Evolutionary conservation across 1,140 invertebrate genomes (phyloP), one percentile per base, ranked within the genome.

Genomic region (Oncopodura yosiiana): DNA sequence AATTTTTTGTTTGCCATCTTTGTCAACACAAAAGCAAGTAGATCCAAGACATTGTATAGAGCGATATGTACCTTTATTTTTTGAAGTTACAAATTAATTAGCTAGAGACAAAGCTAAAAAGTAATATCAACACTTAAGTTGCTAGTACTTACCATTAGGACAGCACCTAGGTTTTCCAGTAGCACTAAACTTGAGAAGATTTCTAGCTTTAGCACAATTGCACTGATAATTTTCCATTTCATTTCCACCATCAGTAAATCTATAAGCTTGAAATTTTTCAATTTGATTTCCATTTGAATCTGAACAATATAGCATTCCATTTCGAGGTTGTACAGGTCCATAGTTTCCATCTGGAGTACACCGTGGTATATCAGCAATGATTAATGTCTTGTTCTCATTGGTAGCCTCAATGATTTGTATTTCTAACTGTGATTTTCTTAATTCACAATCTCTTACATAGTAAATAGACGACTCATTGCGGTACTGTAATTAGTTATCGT

Each of bases 21-120:
- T 2, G 37, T 63, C 58, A 11, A 63, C 62, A 21, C 62, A 63
- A 23, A 30, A 63, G 29, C 62, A 63, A 19, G 27, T 58, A 11
- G 45, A 42, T 14, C 55, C 55, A 26, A 26, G 53, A 34, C 58
- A 61, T 51, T 63, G 62, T 21, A 14, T 53, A 1, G 26, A 16
- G 3, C 52, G 41, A 26, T 41, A 51, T 8, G 6, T 34, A 9
- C 30, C 30, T 8, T 34, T n/a, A 34, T n/a, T 34, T n/a, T n/a
- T n/a, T n/a, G n/a, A n/a, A n/a, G n/a, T n/a, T n/a, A n/a, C n/a
- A n/a, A n/a, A n/a, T n/a, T n/a, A n/a, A n/a, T n/a, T n/a, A n/a
- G n/a, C n/a, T n/a, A n/a, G n/a, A n/a, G n/a, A n/a, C n/a, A n/a
- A n/a, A n/a, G n/a, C n/a, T n/a, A n/a, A n/a, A n/a, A n/a, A n/a